Percentiles rank a stretch among this genome's conserved stretches.
Conservation (phyloP, 2,888 invertebrate species). For the Agrochola circellaris region DNA sequence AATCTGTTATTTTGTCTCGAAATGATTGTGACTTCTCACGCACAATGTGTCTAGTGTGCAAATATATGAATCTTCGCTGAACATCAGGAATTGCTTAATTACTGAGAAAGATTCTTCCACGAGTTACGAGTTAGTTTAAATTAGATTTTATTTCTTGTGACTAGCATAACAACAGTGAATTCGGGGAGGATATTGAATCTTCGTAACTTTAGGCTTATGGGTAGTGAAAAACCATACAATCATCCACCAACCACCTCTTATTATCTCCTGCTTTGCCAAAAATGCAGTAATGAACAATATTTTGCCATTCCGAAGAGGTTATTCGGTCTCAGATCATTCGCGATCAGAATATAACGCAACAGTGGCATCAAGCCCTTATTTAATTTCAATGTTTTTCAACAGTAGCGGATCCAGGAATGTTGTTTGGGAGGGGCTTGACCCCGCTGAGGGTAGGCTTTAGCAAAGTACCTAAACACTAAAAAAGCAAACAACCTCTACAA, state of each 20-base stretch:
- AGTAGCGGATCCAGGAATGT: too few relatives aligned
- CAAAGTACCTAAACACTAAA: too few relatives aligned
- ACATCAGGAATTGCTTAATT: slow-evolving; percentile 43
- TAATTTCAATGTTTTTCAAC: background rate
- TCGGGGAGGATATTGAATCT: background rate
- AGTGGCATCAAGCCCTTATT: background rate
- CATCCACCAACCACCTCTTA: background rate
- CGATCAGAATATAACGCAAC: background rate
- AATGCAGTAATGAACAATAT: too few relatives aligned
- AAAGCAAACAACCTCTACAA: too few relatives aligned
- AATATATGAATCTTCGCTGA: slow-evolving; percentile 20
- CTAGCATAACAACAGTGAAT: background rate
- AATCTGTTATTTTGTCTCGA: slow-evolving; percentile 30
- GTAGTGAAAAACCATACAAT: background rate
- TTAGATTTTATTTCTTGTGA: background rate
- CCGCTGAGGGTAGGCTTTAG: too few relatives aligned
- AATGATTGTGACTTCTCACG: slow-evolving; percentile 45
- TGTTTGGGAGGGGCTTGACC: too few relatives aligned
- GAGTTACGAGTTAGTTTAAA: slow-evolving; percentile 5
- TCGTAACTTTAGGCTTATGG: background rate
- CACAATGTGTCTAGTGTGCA: slow-evolving; percentile 12
- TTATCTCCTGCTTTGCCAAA: background rate
- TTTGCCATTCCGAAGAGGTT: too few relatives aligned
- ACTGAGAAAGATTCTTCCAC: slow-evolving; percentile 19
- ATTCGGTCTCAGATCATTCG: background rate